A percentile compares a stretch with the other conserved stretches of the same genome.
Conservation (phyloP, 2,888 invertebrate genomes). For the Hoplodrina ambigua region DNA sequence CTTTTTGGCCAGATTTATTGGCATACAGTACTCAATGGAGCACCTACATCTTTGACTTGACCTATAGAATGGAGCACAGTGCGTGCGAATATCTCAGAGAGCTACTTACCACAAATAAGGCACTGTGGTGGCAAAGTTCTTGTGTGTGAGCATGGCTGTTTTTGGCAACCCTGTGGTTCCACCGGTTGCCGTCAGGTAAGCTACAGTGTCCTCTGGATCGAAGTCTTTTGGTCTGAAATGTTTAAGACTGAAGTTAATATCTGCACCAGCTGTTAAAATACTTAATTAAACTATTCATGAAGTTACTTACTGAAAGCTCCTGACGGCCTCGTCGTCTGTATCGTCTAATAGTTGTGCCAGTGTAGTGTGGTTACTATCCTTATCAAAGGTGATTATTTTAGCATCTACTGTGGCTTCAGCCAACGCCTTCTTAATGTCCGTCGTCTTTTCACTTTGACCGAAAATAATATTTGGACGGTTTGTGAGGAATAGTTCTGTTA, state of each 20-base stretch:
- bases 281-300: too few species aligned
- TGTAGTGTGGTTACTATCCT: slow-evolving; percentile 1
- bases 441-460: slow-evolving; percentile 32
- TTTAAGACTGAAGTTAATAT: not conserved
- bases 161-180: slow-evolving; percentile 84
- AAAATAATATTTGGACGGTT: slow-evolving; percentile 44
- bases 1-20: too few species aligned
- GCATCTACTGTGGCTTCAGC: not conserved
- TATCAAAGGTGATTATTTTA: slow-evolving; percentile 32
- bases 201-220: slow-evolving; percentile 74
- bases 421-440: slow-evolving; percentile 36
- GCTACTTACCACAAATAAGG: slow-evolving; percentile 73
- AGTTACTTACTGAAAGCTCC: slow-evolving; percentile 44
- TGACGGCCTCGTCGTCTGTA: slow-evolving; percentile 9
- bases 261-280: not conserved
- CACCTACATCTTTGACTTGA: too few species aligned
- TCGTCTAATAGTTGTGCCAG: slow-evolving; percentile 21
- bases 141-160: slow-evolving; percentile 77
- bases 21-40: too few species aligned
- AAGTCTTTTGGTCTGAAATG: slow-evolving; percentile 74
- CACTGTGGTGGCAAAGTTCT: slow-evolving; percentile 71
- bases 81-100: too few species aligned
- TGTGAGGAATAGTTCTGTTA: slow-evolving; percentile 23
- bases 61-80: too few species aligned
- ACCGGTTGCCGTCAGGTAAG: slow-evolving; percentile 78